Percentiles rank a stretch among this genome's conserved stretches.
phyloP scores from a whole-genome alignment of 2,888 invertebrate genomes.

The Leptothorax acervorum region DNA sequence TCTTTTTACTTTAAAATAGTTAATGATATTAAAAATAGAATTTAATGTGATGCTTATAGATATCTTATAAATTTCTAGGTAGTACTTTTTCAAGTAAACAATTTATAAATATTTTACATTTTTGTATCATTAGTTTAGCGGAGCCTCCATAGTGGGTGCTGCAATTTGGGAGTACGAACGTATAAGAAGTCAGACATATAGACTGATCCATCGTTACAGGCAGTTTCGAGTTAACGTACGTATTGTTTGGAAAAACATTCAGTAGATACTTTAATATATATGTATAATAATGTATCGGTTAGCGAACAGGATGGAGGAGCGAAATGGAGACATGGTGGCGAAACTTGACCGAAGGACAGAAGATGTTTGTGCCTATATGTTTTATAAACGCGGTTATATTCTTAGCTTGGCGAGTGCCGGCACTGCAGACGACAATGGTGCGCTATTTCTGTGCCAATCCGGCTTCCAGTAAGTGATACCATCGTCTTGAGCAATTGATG shows the following conservation, averaged over 20 bases:
- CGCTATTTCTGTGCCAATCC: conserved; percentile 95
- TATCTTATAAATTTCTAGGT: conserved; percentile 15
- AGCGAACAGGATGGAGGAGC: conserved; percentile 80
- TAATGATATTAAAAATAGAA: conserved; percentile 13
- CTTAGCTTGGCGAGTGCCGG: conserved; percentile 92
- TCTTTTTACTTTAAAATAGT: background rate
- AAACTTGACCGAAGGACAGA: conserved; percentile 90
- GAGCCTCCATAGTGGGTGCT: conserved; percentile 91
- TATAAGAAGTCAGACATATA: conserved; percentile 81
- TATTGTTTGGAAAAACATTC: conserved; percentile 50
- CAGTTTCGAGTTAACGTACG: conserved; percentile 71
- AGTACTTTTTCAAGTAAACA: background rate
- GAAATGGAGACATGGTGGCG: conserved; percentile 90
- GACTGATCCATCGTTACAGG: conserved; percentile 70
- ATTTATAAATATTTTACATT: conserved; percentile 36
- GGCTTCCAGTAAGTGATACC: conserved; percentile 89
- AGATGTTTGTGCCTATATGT: conserved; percentile 93
- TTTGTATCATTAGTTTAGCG: conserved; percentile 87
- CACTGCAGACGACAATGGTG: conserved; percentile 91
- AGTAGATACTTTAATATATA: background rate
- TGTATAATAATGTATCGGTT: conserved; percentile 49
- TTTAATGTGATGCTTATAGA: conserved; percentile 27
- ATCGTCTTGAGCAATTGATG: background rate
- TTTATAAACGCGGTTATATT: conserved; percentile 93
- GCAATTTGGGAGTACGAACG: conserved; percentile 96